These are phyloP conservation scores for Lamellibrachia columna DNA, from an alignment of 2,888 invertebrate genomes.

Conservation along the genomic window DNA sequence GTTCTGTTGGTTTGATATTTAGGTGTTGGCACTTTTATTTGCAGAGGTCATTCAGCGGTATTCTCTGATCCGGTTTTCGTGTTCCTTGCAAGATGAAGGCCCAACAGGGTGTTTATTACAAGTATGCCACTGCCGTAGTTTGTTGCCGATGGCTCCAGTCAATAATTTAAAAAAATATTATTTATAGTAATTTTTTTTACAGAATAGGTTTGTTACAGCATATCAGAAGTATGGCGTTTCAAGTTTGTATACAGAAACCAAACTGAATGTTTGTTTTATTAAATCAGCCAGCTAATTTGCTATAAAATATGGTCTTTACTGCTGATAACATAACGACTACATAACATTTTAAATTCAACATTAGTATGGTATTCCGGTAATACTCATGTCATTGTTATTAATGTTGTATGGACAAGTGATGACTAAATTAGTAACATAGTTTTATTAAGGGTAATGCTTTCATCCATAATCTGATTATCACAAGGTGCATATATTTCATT, in stretches of 20 bases:
- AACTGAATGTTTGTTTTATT: not conserved
- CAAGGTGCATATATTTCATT: not conserved
- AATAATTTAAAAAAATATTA: not conserved
- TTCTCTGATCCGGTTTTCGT: not conserved
- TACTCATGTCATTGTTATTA: not conserved
- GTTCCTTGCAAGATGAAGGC: not conserved
- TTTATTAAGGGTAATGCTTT: not conserved
- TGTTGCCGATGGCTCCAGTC: not conserved
- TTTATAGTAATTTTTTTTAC: not conserved
- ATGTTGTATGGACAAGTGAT: not conserved
- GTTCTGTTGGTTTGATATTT: not conserved
- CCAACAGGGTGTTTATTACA: not conserved
- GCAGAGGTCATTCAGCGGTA: not conserved
- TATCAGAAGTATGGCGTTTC: not conserved
- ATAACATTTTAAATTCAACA: not conserved
- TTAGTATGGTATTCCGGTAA: slow-evolving; percentile 1
- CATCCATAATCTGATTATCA: not conserved
- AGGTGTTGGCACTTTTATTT: not conserved
- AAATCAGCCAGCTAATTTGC: not conserved
- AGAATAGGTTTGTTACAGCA: not conserved
- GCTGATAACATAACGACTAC: not conserved
- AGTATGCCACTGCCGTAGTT: not conserved
- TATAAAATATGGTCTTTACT: not conserved
- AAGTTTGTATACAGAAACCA: not conserved
- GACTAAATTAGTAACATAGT: not conserved